Evolutionary conservation across 2,888 invertebrate species (phyloP).

Genomic region (Sclerodermus sp.): DNA sequence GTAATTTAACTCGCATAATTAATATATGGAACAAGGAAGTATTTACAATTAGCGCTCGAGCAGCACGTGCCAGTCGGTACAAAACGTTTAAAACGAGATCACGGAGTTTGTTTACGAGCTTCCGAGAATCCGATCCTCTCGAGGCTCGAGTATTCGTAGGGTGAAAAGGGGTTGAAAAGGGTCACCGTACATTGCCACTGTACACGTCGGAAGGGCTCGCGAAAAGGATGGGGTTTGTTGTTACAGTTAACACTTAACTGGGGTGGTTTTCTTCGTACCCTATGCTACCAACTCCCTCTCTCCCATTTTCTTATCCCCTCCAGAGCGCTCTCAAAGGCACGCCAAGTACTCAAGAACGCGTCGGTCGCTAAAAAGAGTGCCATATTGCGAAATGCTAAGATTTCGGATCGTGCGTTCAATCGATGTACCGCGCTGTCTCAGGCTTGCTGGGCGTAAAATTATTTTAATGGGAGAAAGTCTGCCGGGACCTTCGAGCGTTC

Average conservation of each 20-base stretch:
- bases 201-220: conserved; percentile 29
- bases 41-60: not conserved
- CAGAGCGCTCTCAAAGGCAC: too few species aligned
- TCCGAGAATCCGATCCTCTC: conserved; percentile 19
- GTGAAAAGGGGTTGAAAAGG: conserved; percentile 22
- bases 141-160: conserved; percentile 24
- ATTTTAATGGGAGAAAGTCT: too few species aligned
- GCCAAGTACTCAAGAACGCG: too few species aligned
- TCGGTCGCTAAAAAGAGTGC: too few species aligned
- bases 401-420: too few species aligned
- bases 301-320: conserved; percentile 7
- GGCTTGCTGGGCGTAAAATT: too few species aligned
- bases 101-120: conserved; percentile 30
- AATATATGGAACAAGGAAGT: too few species aligned
- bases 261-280: conserved; percentile 20
- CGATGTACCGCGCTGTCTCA: too few species aligned
- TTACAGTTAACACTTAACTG: conserved; percentile 46
- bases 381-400: too few species aligned
- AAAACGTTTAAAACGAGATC: conserved; percentile 28
- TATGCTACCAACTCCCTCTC: not conserved
- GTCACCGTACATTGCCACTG: not conserved
- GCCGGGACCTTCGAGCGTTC: too few species aligned
- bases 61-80: conserved; percentile 13
- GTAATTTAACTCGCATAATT: too few species aligned
- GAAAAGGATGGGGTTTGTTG: conserved; percentile 39